Percentiles rank a stretch among this genome's conserved stretches.
These are phyloP conservation scores for Cheirogaleus medius DNA, from an alignment of 2,113 vertebrate genomes.

Conservation along the genomic window DNA sequence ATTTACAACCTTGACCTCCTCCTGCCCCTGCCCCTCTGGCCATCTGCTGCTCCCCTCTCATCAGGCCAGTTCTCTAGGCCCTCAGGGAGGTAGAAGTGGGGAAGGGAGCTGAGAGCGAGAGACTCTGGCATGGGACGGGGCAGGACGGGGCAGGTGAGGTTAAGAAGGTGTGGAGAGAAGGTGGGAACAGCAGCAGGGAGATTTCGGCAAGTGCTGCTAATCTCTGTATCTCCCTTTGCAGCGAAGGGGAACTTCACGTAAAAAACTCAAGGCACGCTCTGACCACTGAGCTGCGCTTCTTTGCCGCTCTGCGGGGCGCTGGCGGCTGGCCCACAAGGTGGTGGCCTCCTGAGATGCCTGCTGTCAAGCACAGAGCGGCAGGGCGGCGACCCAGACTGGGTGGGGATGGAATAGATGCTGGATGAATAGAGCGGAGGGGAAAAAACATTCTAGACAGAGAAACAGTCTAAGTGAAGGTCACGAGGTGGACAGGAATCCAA, in stretches of 20 bases:
- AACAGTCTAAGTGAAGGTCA: neutral
- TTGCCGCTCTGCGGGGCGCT: too few relatives aligned
- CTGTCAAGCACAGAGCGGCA: too few relatives aligned
- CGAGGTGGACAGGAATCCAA: too few relatives aligned
- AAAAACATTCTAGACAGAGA: neutral
- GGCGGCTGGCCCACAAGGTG: neutral
- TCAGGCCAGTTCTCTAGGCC: neutral
- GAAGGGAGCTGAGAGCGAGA: neutral
- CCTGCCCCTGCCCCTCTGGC: neutral
- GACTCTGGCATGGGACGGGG: neutral
- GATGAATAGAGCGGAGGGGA: neutral
- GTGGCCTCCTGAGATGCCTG: accelerated
- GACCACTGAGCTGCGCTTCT: neutral
- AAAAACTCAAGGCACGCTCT: neutral
- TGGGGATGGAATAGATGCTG: neutral
- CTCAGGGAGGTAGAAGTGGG: neutral
- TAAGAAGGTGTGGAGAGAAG: neutral
- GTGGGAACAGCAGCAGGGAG: accelerated
- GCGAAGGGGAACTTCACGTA: neutral
- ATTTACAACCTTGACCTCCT: neutral
- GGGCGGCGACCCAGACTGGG: neutral
- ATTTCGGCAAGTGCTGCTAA: too few relatives aligned
- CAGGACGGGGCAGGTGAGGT: neutral
- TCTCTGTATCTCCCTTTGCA: neutral
- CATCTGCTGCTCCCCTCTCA: neutral